Evolutionary conservation across 1,140 invertebrate species (phyloP), one percentile per base, ranked within the genome.

Genomic region (Lepidurus apus): DNA sequence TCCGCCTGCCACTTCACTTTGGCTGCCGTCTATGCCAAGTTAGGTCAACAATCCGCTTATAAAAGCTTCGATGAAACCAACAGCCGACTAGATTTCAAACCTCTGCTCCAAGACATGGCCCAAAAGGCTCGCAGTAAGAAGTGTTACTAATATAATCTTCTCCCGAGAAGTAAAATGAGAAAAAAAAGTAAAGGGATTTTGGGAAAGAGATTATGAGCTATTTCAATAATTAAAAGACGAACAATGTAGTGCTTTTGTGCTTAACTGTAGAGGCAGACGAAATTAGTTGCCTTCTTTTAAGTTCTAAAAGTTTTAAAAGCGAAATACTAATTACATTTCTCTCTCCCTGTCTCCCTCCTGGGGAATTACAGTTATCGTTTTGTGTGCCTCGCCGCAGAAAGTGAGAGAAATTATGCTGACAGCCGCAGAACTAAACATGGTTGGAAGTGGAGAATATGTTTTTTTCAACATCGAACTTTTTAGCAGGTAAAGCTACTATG

Each of bases 381-480:
- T 98, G 82, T 99, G 97, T 84, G 95, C 95, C 0, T 94, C 92
- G 82, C 92, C 94, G 1, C 89, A 90, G 78, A 95, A 93, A 75
- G 92, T 97, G 26, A 86, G 96, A 79, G 90, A 95, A 83, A 95
- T 98, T 80, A 90, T 98, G 86, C 84, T 98, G 82, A 93, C 94
- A 17, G 96, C 96, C 13, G 91, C 96, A 82, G 92, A 95, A 81
- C 87, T 98, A 45, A 94, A 95, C 79, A 96, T 98, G 93, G 92
- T 95, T 73, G 91, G 93, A 81, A 95, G 93, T 78, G 96, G 97
- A 17, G 97, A 99, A 87, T 99, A 98, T 85, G 95, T 97, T 44
- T 98, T 99, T 87, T 96, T 99, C 86, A 98, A 96, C 84, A 96
- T 99, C 82, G 96, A 98, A 85, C 87, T 98, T 11, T 97, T 96